Percentiles rank a stretch among this genome's conserved stretches.
Evolutionary conservation across 1,140 invertebrate species (phyloP).

Genomic region (Oncopodura yosiiana): DNA sequence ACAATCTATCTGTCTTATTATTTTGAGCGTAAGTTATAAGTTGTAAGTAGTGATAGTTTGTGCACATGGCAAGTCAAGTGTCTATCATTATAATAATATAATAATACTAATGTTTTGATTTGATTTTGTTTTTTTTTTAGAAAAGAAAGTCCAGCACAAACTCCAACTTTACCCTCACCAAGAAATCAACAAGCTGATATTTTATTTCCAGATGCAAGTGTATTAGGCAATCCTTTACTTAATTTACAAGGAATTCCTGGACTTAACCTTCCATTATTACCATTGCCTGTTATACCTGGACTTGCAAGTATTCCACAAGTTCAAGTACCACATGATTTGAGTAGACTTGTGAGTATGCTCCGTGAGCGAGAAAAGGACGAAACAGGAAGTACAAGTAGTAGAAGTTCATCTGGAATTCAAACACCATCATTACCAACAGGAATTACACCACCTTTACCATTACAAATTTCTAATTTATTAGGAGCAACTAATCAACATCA

Average conservation of each 20-base stretch:
- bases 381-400: slow-evolving; percentile 13
- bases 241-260: slow-evolving; percentile 6
- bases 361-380: slow-evolving; percentile 24
- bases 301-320: slow-evolving; percentile 29
- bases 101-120: neutral
- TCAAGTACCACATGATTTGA: slow-evolving; percentile 33
- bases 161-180: slow-evolving; percentile 5
- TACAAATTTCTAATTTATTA: slow-evolving; percentile 1
- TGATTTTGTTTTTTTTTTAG: slow-evolving; percentile 11
- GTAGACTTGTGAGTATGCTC: slow-evolving; percentile 28
- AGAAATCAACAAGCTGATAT: slow-evolving; percentile 16
- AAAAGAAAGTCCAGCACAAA: slow-evolving; percentile 25
- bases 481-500: slow-evolving; percentile 1
- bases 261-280: slow-evolving; percentile 13
- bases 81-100: too few relatives aligned
- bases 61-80: too few relatives aligned
- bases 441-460: neutral
- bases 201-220: slow-evolving; percentile 20
- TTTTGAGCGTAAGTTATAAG: too few relatives aligned
- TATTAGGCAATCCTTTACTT: slow-evolving; percentile 12
- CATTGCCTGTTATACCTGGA: too few relatives aligned
- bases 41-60: too few relatives aligned
- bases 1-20: too few relatives aligned
- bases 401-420: slow-evolving; percentile 12
- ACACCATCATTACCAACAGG: neutral